Evolutionary conservation across 2,113 vertebrate genomes (phyloP).

Genomic region (Pantherophis guttatus): DNA sequence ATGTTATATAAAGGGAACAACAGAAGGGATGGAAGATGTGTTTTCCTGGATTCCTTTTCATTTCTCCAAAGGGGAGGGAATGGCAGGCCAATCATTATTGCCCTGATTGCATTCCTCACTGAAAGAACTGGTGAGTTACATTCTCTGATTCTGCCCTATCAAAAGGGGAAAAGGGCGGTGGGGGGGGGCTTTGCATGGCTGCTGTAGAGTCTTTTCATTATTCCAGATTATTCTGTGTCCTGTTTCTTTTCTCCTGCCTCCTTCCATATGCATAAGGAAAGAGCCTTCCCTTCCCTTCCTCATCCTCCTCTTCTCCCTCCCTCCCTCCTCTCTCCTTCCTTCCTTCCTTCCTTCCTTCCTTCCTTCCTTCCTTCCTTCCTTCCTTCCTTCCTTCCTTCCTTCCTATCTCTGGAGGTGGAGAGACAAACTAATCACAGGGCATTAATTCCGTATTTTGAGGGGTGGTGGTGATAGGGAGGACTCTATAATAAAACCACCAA

Average conservation of each 20-base stretch:
- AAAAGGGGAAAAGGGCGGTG: constrained; percentile 19
- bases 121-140: constrained; percentile 50
- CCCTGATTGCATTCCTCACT: constrained; percentile 34
- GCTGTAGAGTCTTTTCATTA: constrained; percentile 29
- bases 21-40: background rate
- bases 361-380: constrained; percentile 30
- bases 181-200: constrained; percentile 47
- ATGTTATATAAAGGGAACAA: background rate
- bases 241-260: background rate
- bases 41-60: constrained; percentile 40
- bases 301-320: no score
- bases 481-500: constrained; percentile 24
- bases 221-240: constrained; percentile 32
- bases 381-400: constrained; percentile 3
- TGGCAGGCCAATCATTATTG: constrained; percentile 39
- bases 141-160: constrained; percentile 54
- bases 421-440: constrained; percentile 45
- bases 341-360: background rate
- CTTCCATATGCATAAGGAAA: background rate
- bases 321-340: background rate
- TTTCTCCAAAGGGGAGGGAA: constrained; percentile 42
- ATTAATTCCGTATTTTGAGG: constrained; percentile 26
- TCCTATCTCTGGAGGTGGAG: constrained; percentile 25
- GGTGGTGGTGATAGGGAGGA: background rate
- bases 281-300: background rate